Evolutionary conservation across 30 jellyfish, hydroid and myxozoan species (phyloP), one percentile per base, ranked within the genome.

Genomic region (Euphysa ruthae): DNA sequence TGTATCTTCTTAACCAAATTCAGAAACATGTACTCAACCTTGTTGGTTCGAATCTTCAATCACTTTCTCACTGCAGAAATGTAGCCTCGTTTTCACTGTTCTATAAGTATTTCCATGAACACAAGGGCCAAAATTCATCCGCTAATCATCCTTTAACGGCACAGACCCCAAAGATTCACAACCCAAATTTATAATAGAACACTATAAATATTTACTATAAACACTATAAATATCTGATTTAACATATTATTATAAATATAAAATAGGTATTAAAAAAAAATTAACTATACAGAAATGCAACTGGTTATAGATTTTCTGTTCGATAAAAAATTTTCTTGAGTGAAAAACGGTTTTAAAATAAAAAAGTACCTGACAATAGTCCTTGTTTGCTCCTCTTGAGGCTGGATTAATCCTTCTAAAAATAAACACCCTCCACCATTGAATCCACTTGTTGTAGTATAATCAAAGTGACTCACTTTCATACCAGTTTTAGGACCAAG

Each of bases 401-500:
- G 32, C 16, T 43, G 19, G 10, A 71, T 66, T 4, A 15, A 26
- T 12, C 93, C 93, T 22, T 65, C 46, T 4, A 84, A 32, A 19
- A 49, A 38, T 16, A 84, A 31, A 43, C 95, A 84, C 15, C 95
- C 95, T 18, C 95, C 95, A 18, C 95, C 95, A 15, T 65, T 54
- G 57, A 6, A 84, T 1, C 77, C 95, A 35, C 77, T 85, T n/a
- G 69, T 65, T 1, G 73, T 75, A 38, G 69, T 44, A 31, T 66
- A 75, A 25, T 32, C 63, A 24, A 77, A 55, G n/a, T 57, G 66
- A 13, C 49, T 46, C 56, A 77, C 35, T 42, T 62, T 55, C 21
- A 77, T 33, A 10, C 85, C 93, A 1, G 46, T 32, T 56, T 54
- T 52, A 5, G 93, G 63, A 4, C 95, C 95, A 35, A 77, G 69